Base-by-base conservation (phyloP, 2,797 vertebrate genomes). In the Enteromius trimaculatus region DNA sequence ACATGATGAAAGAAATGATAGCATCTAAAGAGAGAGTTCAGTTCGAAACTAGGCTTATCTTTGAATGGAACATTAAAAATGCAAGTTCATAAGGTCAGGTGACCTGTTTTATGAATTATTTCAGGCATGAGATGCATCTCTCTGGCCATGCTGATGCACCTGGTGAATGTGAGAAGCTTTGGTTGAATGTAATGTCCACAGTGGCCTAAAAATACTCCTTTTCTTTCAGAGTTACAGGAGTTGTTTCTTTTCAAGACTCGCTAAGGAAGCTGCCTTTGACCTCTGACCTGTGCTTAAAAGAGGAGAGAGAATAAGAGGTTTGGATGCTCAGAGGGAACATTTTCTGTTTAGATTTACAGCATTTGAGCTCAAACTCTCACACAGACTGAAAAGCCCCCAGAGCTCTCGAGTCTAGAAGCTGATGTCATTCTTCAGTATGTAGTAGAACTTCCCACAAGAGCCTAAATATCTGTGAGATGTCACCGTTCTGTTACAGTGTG, bases 111-210 rank as follows among this genome's bases (percentile, higher is more conserved):
- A 13, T 34, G 7, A 34, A 9, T 16, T 8, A 21, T 58, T 90
- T 83, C 87, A 99, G 97, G 92, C 95, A 94, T 64, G 98, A 99
- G 84, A 95, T 0, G 93, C 96, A 0, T 88, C 89, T 0, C 85
- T 95, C 94, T 97, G 91, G 93, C 96, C 89, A 92, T 96, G 87
- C 95, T 99, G 84, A 91, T 90, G 80, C 96, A 91, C 42, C 93
- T 98, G 1, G 95, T 97, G 17, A 92, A 94, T 58, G 93, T 97
- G 83, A 94, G 92, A 87, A 95, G 98, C 84, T 99, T 99, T 90
- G 93, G 39, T 93, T 3, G 97, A 99, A 90, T 97, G 93, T 6
- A 95, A 95, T 94, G 97, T 98, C 89, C 6, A 17, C 23, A 65
- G 0, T 44, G 1, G 70, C 23, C 47, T 14, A 74, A 14, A 3